Evolutionary conservation across 2,113 vertebrate genomes (phyloP), one percentile per base, ranked within the genome.

Genomic region (Polypterus senegalus): DNA sequence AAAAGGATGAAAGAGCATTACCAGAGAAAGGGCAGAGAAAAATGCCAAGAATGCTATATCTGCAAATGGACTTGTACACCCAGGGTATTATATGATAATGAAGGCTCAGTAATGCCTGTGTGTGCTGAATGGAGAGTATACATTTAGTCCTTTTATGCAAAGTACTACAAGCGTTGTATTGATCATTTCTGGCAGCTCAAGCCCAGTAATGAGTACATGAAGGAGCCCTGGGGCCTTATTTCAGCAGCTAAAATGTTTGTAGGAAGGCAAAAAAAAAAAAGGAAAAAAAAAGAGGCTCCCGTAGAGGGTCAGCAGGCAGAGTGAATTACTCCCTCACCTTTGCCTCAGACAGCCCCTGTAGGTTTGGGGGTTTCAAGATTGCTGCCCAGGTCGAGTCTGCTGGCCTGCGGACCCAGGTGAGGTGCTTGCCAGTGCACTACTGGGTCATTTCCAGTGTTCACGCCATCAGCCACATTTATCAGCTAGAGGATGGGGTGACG

Each of bases 181-280:
- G 65, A 62, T 61, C 59, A 61, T 66, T 54, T 57, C 49, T 66
- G 65, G 61, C 56, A 58, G 65, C 55, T 53, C 61, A 8, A 57
- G 61, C 60, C 62, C 9, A 4, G 60, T 66, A 63, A 62, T 59
- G 56, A 66, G 60, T 57, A 62, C 49, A 48, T 8, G 46, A 27
- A 59, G 57, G 11, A 58, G 56, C 65, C 57, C 57, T 5, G 53
- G 47, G 46, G 54, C 55, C 5, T 9, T 58, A 44, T 47, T 46
- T 64, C 52, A 6, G 46, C 53, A 48, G 61, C 61, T 9, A 45
- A 9, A 58, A 7, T 45, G 3, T 10, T 47, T n/a, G 53, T 6
- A 6, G 45, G 3, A 10, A 6, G 9, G n/a, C 56, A 46, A 62
- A 7, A 51, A 61, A 61, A 27, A 8, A 9, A 48, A 61, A 61